Base-by-base conservation (phyloP, 2,888 invertebrate species). In the Tetrapedia diversipes region DNA sequence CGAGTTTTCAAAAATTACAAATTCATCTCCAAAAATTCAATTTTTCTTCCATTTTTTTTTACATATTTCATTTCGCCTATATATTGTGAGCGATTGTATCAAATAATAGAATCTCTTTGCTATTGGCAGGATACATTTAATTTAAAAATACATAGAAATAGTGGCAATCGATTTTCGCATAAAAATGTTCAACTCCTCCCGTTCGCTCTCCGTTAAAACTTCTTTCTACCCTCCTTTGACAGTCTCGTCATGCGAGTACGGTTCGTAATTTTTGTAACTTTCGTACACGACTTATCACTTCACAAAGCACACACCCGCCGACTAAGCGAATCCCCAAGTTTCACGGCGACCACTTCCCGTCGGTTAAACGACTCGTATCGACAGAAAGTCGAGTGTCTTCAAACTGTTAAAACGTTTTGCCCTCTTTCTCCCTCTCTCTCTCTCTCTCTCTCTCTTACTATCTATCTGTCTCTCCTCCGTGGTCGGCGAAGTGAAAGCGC, bases 301-400 rank as follows among this genome's bases (percentile, higher is more conserved):
- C 22, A 19, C 19, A 47, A 64, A 64, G 32, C 45, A 51, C 43
- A 56, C 47, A 60, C 11, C 32, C 37, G 27, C 14, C 61, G 19
- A 4, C 60, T 37, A 67, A 43, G 24, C 14, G 67, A 61, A 67
- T 66, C n/a, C n/a, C 34, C 39, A 14, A 27, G 29, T 63, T n/a
- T 8, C 54, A 10, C 34, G n/a, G 47, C 29, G 64, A 37, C 51
- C 49, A 67, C 51, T 67, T 53, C 34, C 34, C 57, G 47, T 24
- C 56, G 60, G 80, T 78, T 83, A 83, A 82, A 80, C 80, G 83
- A 68, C 68, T 69, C 77, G 77, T 74, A 83, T 75, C 74, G 83
- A 71, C 77, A 54, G 75, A 76, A 73, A 80, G 71, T 80, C 68
- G 71, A 73, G 68, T 78, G 70, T 80, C 80, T 80, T 80, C 60